phyloP scores from a whole-genome alignment of 2,113 vertebrate genomes.

The Hypomesus transpacificus region DNA sequence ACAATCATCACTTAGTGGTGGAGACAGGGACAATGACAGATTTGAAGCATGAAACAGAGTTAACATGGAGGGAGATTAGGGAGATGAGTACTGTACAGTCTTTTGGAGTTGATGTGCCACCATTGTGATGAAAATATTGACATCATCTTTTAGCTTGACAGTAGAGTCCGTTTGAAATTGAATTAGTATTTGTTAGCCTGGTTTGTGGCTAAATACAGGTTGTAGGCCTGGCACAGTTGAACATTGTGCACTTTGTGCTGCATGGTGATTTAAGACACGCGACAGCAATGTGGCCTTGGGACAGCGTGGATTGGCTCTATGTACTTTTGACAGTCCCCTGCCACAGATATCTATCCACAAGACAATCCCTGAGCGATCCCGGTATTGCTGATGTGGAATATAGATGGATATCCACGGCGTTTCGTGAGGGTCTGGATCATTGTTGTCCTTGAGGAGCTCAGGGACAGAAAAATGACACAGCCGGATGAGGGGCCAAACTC shows the following conservation, averaged over 20 bases:
- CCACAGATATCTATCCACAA: background rate
- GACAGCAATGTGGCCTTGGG: no score
- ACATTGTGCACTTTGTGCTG: no score
- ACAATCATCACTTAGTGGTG: conserved; percentile 9
- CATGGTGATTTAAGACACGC: no score
- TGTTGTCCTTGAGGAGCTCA: conserved; percentile 43
- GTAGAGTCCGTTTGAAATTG: no score
- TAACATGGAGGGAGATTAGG: background rate
- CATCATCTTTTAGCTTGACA: no score
- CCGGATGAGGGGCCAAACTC: conserved; percentile 6
- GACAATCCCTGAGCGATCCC: conserved; percentile 23
- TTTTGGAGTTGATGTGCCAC: background rate
- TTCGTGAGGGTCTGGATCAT: conserved; percentile 31
- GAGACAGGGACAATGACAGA: conserved; percentile 1
- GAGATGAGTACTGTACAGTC: background rate
- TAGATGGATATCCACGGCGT: background rate
- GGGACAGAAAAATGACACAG: conserved; percentile 39
- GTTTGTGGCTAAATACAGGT: no score
- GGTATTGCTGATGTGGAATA: conserved; percentile 59
- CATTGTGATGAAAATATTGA: background rate
- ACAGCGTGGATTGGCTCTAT: no score
- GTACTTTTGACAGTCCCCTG: no score
- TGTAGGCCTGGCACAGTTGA: no score
- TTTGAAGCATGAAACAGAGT: background rate
- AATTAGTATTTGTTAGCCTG: no score